Base-by-base conservation (phyloP, 1,140 invertebrate genomes). In the Drosophila saltans region DNA sequence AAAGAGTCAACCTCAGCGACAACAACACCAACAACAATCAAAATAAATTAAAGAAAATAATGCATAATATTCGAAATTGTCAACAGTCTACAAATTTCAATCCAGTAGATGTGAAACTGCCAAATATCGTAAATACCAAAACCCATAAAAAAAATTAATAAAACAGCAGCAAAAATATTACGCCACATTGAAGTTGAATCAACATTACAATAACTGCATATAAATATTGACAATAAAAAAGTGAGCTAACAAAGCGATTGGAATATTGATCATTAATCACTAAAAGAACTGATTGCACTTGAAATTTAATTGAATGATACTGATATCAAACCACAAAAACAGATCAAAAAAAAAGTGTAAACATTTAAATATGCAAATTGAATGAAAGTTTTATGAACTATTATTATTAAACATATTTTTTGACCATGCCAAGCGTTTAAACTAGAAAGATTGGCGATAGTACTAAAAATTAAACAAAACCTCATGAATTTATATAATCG, bases 211-310 rank as follows among this genome's bases (percentile, higher is more conserved):
- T 59, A 59, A 78, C 40, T 72, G 82, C 68, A 86, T 76, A 85
- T 79, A 48, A 76, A 88, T 88, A 79, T 85, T 82, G 72, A 79
- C 81, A 71, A 86, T 72, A 72, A 65, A 62, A 28, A 16, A 66
- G 74, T 41, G 59, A 48, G 58, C n/a, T 64, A 28, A 8, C 9
- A 28, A 8, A 40, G 10, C 4, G 26, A 28, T 2, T n/a, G 26
- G 24, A 28, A 11, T 11, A 56, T 21, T 56, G 10, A 28, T 56
- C 11, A 28, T 5, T 36, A 7, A 16, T 16, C 16, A 16, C 16
- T 16, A 16, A 16, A 28, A 33, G 11, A 33, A 57, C n/a, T 16
- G 55, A n/a, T 33, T 3, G 10, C 52, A 30, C 52, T 56, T 30
- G 2, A 30, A 41, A 3, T 41, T 41, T 39, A 8, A 39, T 40